phyloP scores from a whole-genome alignment of 2,888 invertebrate species.

The Machimus atricapillus region DNA sequence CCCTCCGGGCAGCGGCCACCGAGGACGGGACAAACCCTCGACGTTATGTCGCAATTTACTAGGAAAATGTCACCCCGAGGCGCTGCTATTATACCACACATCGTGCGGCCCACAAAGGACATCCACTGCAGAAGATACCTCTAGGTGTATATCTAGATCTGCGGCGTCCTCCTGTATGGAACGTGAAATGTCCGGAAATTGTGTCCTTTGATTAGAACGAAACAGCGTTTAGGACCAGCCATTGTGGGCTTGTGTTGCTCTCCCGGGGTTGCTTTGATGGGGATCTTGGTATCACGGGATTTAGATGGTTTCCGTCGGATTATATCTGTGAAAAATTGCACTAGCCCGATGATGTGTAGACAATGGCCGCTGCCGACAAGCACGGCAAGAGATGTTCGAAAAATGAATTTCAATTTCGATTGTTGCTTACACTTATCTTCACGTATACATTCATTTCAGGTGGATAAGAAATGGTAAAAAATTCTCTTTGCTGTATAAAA shows the following conservation, averaged over 20 bases:
- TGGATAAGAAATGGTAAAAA: background rate
- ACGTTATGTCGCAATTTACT: conserved; percentile 41
- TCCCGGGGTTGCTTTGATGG: background rate
- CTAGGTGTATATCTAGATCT: conserved; percentile 4
- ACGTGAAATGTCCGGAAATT: conserved; percentile 31
- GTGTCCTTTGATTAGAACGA: conserved; percentile 31
- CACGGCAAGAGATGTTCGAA: background rate
- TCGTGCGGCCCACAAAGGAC: conserved; percentile 27
- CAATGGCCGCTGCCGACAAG: background rate
- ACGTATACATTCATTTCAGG: background rate
- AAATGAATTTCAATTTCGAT: background rate
- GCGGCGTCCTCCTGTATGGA: background rate
- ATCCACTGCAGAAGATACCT: background rate
- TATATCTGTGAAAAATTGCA: conserved; percentile 4
- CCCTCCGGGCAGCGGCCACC: background rate
- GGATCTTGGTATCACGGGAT: background rate
- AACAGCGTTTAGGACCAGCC: conserved; percentile 1
- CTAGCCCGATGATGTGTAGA: background rate
- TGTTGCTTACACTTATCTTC: background rate
- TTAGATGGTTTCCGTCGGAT: background rate
- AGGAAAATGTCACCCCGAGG: conserved; percentile 43
- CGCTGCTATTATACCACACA: conserved; percentile 40
- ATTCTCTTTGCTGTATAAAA: too few species aligned
- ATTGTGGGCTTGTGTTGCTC: conserved; percentile 15
- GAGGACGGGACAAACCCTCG: conserved; percentile 14